Conservation (phyloP, 2,113 vertebrate genomes). For the Istiophorus platypterus region DNA sequence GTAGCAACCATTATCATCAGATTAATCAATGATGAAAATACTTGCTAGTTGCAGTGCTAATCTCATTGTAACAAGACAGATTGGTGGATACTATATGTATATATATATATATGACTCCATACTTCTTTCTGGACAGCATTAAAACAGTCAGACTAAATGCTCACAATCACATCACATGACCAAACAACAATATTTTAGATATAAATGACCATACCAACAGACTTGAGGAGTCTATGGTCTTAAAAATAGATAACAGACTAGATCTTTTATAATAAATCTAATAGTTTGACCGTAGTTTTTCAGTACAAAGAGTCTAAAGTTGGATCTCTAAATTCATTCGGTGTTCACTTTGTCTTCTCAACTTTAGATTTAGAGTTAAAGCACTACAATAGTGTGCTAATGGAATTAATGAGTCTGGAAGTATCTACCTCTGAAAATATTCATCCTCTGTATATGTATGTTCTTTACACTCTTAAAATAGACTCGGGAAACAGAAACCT, state of each 20-base stretch:
- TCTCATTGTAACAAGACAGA: not conserved
- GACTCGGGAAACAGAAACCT: conserved; percentile 20
- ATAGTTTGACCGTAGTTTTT: not conserved
- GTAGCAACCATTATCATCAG: too few relatives aligned
- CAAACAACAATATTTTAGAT: not conserved
- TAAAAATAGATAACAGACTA: too few relatives aligned
- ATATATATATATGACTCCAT: not conserved
- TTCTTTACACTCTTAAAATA: conserved; percentile 32
- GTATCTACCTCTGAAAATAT: not conserved
- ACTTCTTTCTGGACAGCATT: not conserved
- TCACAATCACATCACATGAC: not conserved
- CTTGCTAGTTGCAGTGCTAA: too few relatives aligned
- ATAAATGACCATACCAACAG: not conserved
- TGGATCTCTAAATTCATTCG: not conserved
- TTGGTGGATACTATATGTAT: not conserved
- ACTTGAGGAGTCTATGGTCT: not conserved
- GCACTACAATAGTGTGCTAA: not conserved
- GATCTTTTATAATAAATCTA: not conserved
- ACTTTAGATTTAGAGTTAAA: not conserved
- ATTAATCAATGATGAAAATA: not conserved
- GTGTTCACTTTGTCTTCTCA: not conserved
- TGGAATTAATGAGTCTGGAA: not conserved
- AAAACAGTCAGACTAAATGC: too few relatives aligned
- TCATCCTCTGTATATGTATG: not conserved
- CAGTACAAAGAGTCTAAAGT: not conserved